A percentile compares a stretch with the other conserved stretches of the same genome.
phyloP scores from a whole-genome alignment of 2,797 vertebrate genomes.

The Phataginus tricuspis region DNA sequence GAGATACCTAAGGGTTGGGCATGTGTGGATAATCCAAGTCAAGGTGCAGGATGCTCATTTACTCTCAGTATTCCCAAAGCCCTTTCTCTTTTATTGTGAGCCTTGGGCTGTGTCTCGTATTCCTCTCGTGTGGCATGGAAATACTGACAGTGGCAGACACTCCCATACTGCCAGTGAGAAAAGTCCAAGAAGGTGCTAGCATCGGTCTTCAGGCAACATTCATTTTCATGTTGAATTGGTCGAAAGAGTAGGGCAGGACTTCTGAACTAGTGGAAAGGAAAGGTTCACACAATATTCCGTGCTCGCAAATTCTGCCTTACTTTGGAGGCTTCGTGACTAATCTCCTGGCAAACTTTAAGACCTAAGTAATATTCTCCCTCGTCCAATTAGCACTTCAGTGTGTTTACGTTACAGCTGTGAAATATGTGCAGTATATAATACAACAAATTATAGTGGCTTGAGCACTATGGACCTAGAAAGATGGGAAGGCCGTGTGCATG shows the following conservation, averaged over 20 bases:
- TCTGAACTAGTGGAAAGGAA: conserved; percentile 27
- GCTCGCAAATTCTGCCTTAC: not conserved
- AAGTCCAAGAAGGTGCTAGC: not conserved
- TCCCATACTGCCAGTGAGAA: conserved; percentile 33
- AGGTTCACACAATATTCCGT: not conserved
- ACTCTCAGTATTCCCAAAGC: not conserved
- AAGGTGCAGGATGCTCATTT: not conserved
- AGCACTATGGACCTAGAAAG: not conserved
- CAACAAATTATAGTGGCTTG: conserved; percentile 48
- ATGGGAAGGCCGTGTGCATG: conserved; percentile 21
- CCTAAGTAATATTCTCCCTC: conserved; percentile 54
- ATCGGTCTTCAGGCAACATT: conserved; percentile 42
- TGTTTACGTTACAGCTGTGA: conserved; percentile 48
- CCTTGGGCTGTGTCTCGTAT: not conserved
- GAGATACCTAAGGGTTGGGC: not conserved
- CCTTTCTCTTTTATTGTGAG: not conserved
- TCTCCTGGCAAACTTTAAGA: conserved; percentile 25
- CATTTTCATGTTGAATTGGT: conserved; percentile 66
- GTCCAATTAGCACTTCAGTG: conserved; percentile 55
- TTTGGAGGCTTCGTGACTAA: conserved; percentile 47
- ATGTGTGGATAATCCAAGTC: not conserved
- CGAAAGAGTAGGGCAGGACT: conserved; percentile 43
- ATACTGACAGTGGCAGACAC: conserved; percentile 47
- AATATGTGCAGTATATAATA: conserved; percentile 41
- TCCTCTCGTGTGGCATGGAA: not conserved